Evolutionary conservation across 2,797 vertebrate genomes (phyloP), one percentile per base, ranked within the genome.

Genomic region (Tragelaphus oryx): DNA sequence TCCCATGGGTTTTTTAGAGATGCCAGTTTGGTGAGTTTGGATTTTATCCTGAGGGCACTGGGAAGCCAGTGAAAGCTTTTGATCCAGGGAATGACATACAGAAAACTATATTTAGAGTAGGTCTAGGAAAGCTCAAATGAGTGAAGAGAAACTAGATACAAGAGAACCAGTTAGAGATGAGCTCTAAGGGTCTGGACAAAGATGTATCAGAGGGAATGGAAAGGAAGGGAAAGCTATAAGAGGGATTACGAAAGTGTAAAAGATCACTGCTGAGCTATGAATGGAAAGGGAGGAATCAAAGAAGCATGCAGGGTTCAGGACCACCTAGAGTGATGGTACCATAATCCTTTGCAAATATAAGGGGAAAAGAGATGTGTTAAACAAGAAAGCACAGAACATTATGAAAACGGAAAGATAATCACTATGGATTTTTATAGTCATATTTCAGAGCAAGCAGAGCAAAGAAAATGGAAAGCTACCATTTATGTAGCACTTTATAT

Each of bases 21-120:
- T 89, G 41, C 41, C 79, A 89, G 44, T 75, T 95, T 74, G 12
- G n/a, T 95, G 65, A 96, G 44, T 88, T 97, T 96, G 75, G 48
- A 92, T 92, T 97, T 93, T 97, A 92, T 94, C 74, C 59, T 18
- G 33, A 68, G 68, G 65, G 65, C 57, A 80, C 54, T 82, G 54
- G 57, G 74, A 96, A 92, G 74, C 16, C 74, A 85, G 54, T 48
- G 7, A 87, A 92, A 79, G 54, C 75, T 89, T 95, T 96, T 93
- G 68, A 91, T 91, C 48, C 44, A 91, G 57, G 54, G 76, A 20
- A 91, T 91, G 68, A 87, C 55, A 75, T 68, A 83, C 41, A 86
- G 28, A 71, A 96, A 94, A 26, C 52, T 94, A 48, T 76, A 75
- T 88, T 96, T 95, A 94, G 16, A 94, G 46, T 13, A 94, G 46